A percentile compares a stretch with the other conserved stretches of the same genome.
These are phyloP conservation scores for Lithosia quadra DNA, from an alignment of 2,888 invertebrate species.

Conservation along the genomic window DNA sequence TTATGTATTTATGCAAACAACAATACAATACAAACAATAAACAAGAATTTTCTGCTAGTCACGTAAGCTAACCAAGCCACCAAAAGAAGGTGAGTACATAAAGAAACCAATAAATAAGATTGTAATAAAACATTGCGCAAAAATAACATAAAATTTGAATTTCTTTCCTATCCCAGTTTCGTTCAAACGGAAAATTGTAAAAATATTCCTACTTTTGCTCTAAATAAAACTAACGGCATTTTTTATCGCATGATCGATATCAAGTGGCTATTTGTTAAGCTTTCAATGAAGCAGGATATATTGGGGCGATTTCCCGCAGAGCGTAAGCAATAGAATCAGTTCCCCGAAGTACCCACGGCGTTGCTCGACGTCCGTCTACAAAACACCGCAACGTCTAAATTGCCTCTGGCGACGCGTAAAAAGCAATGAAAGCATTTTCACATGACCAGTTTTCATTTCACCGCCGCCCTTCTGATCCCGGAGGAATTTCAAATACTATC, in stretches of 20 bases:
- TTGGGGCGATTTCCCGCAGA: conserved; percentile 64
- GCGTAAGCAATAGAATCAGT: conserved; percentile 71
- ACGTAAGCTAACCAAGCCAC: not conserved
- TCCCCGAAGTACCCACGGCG: conserved; percentile 54
- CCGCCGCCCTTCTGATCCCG: conserved; percentile 77
- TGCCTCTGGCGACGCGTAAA: conserved; percentile 84
- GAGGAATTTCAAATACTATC: conserved; percentile 83
- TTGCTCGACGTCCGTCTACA: conserved; percentile 55
- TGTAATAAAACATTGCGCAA: not conserved
- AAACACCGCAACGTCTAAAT: conserved; percentile 82
- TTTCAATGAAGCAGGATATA: conserved; percentile 67
- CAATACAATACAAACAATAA: too few species aligned
- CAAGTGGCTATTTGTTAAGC: conserved; percentile 51
- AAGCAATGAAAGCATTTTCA: conserved; percentile 86
- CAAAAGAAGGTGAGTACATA: not conserved
- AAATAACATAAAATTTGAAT: not conserved
- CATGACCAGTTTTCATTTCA: conserved; percentile 84
- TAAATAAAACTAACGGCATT: conserved; percentile 10
- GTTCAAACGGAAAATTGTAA: not conserved
- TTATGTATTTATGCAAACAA: too few species aligned
- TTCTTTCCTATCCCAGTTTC: not conserved
- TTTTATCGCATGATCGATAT: conserved; percentile 35
- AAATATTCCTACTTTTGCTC: not conserved
- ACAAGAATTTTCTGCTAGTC: too few species aligned
- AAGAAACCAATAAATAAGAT: not conserved